Evolutionary conservation across 2,113 vertebrate species (phyloP).

Genomic region (Grus americana): DNA sequence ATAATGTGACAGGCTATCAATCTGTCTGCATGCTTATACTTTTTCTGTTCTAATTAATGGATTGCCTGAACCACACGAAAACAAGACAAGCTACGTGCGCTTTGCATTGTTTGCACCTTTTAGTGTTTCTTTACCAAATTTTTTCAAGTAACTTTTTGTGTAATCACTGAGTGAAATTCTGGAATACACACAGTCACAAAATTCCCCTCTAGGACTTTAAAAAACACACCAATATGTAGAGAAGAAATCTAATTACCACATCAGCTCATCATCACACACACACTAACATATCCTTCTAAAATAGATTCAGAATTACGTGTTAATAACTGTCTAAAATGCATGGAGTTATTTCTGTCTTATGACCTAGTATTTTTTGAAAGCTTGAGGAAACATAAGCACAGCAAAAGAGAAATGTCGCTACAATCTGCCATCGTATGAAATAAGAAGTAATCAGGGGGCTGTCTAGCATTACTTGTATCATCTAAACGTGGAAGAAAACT

Average conservation of each 20-base stretch:
- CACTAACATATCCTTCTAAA: neutral
- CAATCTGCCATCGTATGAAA: neutral
- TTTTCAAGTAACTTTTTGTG: neutral
- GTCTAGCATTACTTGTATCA: neutral
- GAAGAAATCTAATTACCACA: conserved; percentile 4
- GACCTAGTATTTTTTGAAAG: neutral
- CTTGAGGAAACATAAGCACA: neutral
- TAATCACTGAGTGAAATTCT: neutral
- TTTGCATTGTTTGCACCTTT: neutral
- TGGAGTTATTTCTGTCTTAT: neutral
- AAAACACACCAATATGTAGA: neutral
- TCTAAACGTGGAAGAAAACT: neutral
- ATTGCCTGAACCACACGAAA: neutral
- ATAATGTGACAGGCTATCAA: neutral
- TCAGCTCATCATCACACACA: neutral
- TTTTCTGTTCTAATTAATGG: neutral
- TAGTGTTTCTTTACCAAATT: neutral
- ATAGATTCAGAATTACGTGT: neutral
- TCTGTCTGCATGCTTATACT: neutral
- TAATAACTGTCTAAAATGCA: neutral
- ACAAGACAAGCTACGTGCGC: neutral
- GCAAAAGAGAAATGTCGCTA: neutral
- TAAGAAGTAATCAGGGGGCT: neutral
- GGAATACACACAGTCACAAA: neutral
- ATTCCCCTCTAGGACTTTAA: neutral